Base-by-base conservation (phyloP, 2,797 vertebrate species). In the Melanotaenia maccullochi region DNA sequence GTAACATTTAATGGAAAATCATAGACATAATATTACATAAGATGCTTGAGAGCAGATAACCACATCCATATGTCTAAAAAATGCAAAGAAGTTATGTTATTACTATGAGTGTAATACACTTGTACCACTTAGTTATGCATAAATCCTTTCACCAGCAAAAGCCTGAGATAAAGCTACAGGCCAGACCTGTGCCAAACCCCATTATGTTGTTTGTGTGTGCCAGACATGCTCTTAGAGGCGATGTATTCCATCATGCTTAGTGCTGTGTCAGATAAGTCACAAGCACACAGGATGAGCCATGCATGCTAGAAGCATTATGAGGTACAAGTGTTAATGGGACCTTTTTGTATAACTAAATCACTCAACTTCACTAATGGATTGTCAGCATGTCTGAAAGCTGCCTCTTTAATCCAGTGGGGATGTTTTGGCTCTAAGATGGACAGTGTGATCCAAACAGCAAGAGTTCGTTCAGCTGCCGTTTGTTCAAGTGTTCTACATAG, bases 301-400 rank as follows among this genome's bases (percentile, higher is more conserved):
- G 76, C 82, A 78, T 82, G 61, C 65, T 64, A 78, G 66, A 71
- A 72, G 60, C 60, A 81, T 90, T 90, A 87, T 83, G 67, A 68
- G 71, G 80, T 42, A 9, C 63, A 80, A 82, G 85, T 93, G 89
- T 90, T 91, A 87, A 92, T 88, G 85, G 82, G 35, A 40, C 75
- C 58, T 79, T 85, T 88, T 82, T 87, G 35, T 85, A 69, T 13
- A 30, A 88, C 60, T 74, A 76, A 76, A 81, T 87, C 72, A 22
- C 87, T 89, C n/a, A 22, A 60, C 75, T 65, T 60, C 85, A 78
- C 79, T 91, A 91, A 89, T 92, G 91, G 87, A 85, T 84, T 88
- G 73, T 75, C 84, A 80, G 76, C 76, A 84, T 84, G 82, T 88
- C 87, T 89, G 82, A 86, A 90, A 90, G 91, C 87, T 86, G 76